These are phyloP conservation scores for Pangasius krempfi DNA, from an alignment of 2,797 vertebrate genomes.

Conservation along the genomic window DNA sequence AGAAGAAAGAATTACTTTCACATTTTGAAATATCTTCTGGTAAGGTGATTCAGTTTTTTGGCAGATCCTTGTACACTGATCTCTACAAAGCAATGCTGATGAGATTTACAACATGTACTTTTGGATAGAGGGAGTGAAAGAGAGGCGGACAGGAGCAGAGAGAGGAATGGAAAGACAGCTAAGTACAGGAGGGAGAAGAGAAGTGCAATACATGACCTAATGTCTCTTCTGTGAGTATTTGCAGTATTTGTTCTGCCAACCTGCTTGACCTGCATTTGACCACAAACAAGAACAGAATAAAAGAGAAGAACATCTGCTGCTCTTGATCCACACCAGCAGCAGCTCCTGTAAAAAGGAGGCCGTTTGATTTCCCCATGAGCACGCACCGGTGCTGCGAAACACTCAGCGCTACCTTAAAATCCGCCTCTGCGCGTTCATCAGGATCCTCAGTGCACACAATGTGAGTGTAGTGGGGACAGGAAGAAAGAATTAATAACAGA, in stretches of 20 bases:
- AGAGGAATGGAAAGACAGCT: not conserved
- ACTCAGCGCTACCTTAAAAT: slow-evolving; percentile 41
- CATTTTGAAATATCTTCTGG: not conserved
- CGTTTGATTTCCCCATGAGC: not conserved
- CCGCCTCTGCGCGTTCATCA: slow-evolving; percentile 48
- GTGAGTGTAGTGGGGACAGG: slow-evolving; percentile 59
- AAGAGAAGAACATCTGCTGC: slow-evolving; percentile 20
- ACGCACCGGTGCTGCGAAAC: not conserved
- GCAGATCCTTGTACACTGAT: not conserved
- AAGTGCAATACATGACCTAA: slow-evolving; percentile 3
- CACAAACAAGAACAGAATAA: slow-evolving; percentile 30
- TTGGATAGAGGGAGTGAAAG: not conserved
- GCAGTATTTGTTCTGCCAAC: slow-evolving; percentile 16
- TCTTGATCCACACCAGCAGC: not conserved
- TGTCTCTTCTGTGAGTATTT: slow-evolving; percentile 20
- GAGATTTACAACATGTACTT: not conserved
- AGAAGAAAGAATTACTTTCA: not conserved
- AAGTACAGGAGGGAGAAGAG: not conserved
- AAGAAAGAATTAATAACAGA: slow-evolving; percentile 72
- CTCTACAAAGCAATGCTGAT: not conserved
- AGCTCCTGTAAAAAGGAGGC: not conserved
- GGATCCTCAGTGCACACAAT: slow-evolving; percentile 63
- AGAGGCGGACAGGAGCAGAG: not conserved
- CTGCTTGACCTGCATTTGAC: slow-evolving; percentile 27
- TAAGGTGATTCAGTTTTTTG: not conserved